Evolutionary conservation across 2,888 invertebrate species (phyloP), one percentile per base, ranked within the genome.

Genomic region (Megalurothrips usitatus): DNA sequence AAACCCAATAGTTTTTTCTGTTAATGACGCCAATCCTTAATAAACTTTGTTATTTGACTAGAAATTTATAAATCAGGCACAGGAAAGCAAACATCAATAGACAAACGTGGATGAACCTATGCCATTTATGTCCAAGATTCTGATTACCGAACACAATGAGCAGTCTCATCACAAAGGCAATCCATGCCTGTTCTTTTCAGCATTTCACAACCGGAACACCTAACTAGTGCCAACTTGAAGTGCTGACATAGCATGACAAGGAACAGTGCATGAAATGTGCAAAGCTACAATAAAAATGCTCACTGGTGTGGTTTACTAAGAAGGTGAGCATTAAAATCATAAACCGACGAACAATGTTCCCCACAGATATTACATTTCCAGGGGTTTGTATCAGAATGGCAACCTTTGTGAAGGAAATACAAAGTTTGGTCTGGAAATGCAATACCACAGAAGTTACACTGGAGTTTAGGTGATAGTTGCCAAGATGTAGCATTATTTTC

Each of bases 321-420:
- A 87, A 97, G 91, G 91, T 97, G 97, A 85, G 96, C 96, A 90
- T 97, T 97, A 90, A 98, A 98, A 88, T 98, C 97, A 89, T 98
- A 98, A 81, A 97, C 94, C 87, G 97, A 96, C 88, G 94, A 94
- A 88, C 96, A 96, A 87, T 95, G 94, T 87, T 96, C 96, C 80
- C 98, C 98, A 88, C 98, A 99, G 85, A 98, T 96, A 89, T 98
- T 98, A 88, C 98, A 98, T 89, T 97, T 97, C 93, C 94, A 98
- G 0, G 98, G 98, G 89, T 98, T 97, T 84, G 96, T 94, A 87
- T 97, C 96, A 84, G 97, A 97, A 89, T 99, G 98, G 87, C 98
- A 96, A 84, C 98, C 98, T 89, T 98, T 98, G 90, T 99, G 98
- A 84, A 99, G 91, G 89, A 98, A 96, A 89, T 97, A 98, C 82